A percentile compares a stretch with the other conserved stretches of the same genome.
These are phyloP conservation scores for Drosophila seclusa DNA, from an alignment of 2,888 invertebrate genomes.

Conservation along the genomic window DNA sequence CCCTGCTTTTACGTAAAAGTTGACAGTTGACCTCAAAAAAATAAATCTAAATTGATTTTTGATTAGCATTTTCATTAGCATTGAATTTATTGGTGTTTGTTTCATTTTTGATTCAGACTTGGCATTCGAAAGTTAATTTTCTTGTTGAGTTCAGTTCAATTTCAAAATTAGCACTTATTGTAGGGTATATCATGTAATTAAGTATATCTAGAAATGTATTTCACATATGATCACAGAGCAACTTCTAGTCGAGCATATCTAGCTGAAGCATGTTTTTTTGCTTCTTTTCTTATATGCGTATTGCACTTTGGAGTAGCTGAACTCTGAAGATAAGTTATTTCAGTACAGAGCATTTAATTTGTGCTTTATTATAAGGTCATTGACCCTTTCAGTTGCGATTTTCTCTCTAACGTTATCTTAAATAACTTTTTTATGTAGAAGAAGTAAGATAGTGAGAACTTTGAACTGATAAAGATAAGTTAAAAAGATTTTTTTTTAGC, in stretches of 20 bases:
- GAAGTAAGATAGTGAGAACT: too few species aligned
- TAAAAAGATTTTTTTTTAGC: too few species aligned
- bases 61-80: neutral
- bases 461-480: too few species aligned
- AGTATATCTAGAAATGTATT: neutral
- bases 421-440: rapidly evolving
- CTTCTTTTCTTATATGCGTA: too few species aligned
- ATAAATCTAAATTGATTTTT: neutral
- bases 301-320: neutral
- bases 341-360: neutral
- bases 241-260: neutral
- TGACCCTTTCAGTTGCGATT: too few species aligned
- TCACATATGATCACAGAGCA: neutral
- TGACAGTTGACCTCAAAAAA: neutral
- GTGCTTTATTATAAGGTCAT: rapidly evolving
- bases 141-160: too few species aligned
- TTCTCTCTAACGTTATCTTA: too few species aligned
- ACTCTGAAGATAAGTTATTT: neutral
- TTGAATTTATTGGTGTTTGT: neutral
- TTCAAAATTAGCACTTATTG: neutral
- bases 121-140: neutral
- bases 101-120: neutral
- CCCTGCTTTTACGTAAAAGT: neutral
- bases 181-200: neutral
- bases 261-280: neutral